Percentiles rank a stretch among this genome's conserved stretches.
These are phyloP conservation scores for Venustaconcha ellipsiformis DNA, from an alignment of 1,140 invertebrate genomes.

Conservation along the genomic window DNA sequence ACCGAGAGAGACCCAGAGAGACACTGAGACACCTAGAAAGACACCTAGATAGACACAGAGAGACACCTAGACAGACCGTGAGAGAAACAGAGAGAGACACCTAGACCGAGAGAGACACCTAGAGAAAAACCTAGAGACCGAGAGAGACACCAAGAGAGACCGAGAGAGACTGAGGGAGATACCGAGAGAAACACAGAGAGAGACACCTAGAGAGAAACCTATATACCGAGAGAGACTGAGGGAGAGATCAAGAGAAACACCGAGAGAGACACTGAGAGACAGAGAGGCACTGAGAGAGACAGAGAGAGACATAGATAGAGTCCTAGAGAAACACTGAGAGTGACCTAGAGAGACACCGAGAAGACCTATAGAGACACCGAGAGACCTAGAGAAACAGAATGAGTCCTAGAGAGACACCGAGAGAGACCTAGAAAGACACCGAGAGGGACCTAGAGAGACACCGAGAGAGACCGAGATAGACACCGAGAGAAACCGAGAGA, in stretches of 20 bases:
- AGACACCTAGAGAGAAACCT: neutral
- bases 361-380: neutral
- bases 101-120: neutral
- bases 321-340: neutral
- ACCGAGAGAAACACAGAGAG: too few relatives aligned
- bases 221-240: neutral
- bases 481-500: too few relatives aligned
- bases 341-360: neutral
- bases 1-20: neutral
- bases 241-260: neutral
- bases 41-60: neutral
- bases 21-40: neutral
- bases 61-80: neutral
- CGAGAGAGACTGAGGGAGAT: too few relatives aligned
- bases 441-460: neutral
- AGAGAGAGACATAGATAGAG: neutral
- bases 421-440: neutral
- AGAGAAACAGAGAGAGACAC: slow-evolving; percentile 1
- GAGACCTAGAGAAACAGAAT: neutral
- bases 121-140: neutral
- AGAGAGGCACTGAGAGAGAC: neutral
- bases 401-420: neutral
- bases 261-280: neutral
- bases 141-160: too few relatives aligned
- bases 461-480: too few relatives aligned